phyloP scores from a whole-genome alignment of 2,113 vertebrate genomes.

The Proterorhinus semilunaris region DNA sequence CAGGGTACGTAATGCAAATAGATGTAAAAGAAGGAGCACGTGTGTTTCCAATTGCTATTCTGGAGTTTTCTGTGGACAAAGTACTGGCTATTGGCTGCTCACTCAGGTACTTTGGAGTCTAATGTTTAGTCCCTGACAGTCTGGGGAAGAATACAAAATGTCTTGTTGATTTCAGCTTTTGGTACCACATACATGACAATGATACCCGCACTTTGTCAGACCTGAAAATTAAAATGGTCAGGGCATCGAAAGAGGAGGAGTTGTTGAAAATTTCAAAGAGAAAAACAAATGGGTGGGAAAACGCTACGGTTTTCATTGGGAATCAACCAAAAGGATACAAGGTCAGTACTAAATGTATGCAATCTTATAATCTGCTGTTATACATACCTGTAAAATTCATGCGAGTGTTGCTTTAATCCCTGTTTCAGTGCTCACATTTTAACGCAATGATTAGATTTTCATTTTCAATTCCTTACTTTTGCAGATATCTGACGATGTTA shows the following conservation, averaged over 20 bases:
- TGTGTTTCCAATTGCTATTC: neutral
- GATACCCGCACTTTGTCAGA: accelerated
- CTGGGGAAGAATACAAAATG: too few relatives aligned
- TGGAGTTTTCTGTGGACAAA: slow-evolving; percentile 56
- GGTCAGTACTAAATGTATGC: slow-evolving; percentile 45
- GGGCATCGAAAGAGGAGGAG: neutral
- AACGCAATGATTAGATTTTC: neutral
- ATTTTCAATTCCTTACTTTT: neutral
- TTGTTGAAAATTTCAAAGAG: slow-evolving; percentile 45
- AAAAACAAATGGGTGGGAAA: slow-evolving; percentile 62
- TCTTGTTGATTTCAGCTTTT: slow-evolving; percentile 68
- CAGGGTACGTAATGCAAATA: slow-evolving; percentile 74
- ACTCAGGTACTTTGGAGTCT: slow-evolving; percentile 58
- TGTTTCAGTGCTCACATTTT: too few relatives aligned
- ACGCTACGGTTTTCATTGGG: slow-evolving; percentile 58
- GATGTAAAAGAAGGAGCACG: neutral
- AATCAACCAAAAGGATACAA: slow-evolving; percentile 71
- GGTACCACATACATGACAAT: slow-evolving; percentile 63
- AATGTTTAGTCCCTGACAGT: too few relatives aligned
- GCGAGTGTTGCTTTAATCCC: too few relatives aligned
- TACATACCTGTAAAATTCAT: too few relatives aligned
- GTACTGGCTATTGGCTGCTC: slow-evolving; percentile 65
- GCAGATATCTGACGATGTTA: too few relatives aligned
- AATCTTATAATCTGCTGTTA: neutral
- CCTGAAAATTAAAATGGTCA: slow-evolving; percentile 48